These are phyloP conservation scores for Pseudomyrmex cubaensis DNA, from an alignment of 1,140 invertebrate genomes.

Conservation along the genomic window DNA sequence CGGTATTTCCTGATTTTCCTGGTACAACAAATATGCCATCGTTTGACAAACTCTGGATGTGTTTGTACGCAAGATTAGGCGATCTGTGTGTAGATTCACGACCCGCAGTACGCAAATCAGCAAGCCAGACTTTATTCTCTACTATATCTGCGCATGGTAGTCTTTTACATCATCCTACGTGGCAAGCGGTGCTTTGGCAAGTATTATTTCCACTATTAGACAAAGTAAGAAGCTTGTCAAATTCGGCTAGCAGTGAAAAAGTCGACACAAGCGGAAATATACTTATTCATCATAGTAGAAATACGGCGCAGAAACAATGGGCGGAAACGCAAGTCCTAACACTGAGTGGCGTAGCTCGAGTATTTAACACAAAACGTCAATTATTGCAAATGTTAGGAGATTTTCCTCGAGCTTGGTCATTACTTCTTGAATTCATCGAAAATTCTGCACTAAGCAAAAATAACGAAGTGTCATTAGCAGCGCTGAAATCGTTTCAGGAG, in stretches of 20 bases:
- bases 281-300: constrained; percentile 98
- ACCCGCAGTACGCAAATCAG: constrained; percentile 98
- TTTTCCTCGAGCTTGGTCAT: constrained; percentile 96
- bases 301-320: constrained; percentile 99
- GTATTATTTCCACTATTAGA: constrained; percentile 98
- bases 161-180: constrained; percentile 93
- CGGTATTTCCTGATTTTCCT: constrained; percentile 93
- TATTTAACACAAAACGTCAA: constrained; percentile 96
- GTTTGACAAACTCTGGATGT: constrained; percentile 98
- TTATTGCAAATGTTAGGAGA: constrained; percentile 94
- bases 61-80: constrained; percentile 94
- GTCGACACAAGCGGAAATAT: constrained; percentile 97
- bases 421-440: constrained; percentile 97
- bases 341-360: constrained; percentile 90
- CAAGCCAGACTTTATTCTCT: constrained; percentile 98
- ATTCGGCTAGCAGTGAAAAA: constrained; percentile 96
- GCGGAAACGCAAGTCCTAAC: constrained; percentile 97
- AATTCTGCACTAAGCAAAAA: constrained; percentile 95
- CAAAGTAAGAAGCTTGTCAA: constrained; percentile 95
- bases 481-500: constrained; percentile 98
- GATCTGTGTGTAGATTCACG: constrained; percentile 97
- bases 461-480: constrained; percentile 97
- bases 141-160: constrained; percentile 98
- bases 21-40: constrained; percentile 93
- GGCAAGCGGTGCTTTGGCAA: constrained; percentile 95